phyloP scores from a whole-genome alignment of 2,113 vertebrate genomes.

The Raja brachyura region DNA sequence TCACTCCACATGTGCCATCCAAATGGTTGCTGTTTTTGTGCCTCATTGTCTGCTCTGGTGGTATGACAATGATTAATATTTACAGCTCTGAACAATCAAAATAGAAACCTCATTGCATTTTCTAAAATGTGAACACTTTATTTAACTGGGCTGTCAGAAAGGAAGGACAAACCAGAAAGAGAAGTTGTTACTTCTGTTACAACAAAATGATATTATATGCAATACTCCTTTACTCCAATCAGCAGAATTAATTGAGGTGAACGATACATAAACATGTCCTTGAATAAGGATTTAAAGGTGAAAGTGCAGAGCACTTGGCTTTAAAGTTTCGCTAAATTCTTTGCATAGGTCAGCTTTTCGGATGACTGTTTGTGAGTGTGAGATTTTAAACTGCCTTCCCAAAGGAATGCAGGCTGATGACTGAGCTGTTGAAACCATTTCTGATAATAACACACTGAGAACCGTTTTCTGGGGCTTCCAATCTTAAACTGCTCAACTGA shows the following conservation, averaged over 20 bases:
- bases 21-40: background rate
- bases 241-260: background rate
- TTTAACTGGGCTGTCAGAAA: background rate
- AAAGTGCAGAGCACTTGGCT: background rate
- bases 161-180: background rate
- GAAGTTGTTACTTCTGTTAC: background rate
- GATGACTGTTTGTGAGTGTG: background rate
- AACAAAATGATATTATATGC: background rate
- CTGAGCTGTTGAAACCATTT: background rate
- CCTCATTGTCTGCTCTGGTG: background rate
- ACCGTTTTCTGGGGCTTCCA: background rate
- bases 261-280: background rate
- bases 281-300: background rate
- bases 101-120: background rate
- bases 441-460: background rate
- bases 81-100: background rate
- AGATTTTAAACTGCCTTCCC: background rate
- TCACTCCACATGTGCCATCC: background rate
- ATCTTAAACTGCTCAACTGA: background rate
- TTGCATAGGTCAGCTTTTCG: background rate
- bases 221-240: background rate
- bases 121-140: background rate
- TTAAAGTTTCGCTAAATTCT: background rate
- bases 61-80: background rate
- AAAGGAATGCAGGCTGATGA: background rate